A percentile compares a stretch with the other conserved stretches of the same genome.
Evolutionary conservation across 2,797 vertebrate genomes (phyloP).

Genomic region (Eupleurogrammus muticus): DNA sequence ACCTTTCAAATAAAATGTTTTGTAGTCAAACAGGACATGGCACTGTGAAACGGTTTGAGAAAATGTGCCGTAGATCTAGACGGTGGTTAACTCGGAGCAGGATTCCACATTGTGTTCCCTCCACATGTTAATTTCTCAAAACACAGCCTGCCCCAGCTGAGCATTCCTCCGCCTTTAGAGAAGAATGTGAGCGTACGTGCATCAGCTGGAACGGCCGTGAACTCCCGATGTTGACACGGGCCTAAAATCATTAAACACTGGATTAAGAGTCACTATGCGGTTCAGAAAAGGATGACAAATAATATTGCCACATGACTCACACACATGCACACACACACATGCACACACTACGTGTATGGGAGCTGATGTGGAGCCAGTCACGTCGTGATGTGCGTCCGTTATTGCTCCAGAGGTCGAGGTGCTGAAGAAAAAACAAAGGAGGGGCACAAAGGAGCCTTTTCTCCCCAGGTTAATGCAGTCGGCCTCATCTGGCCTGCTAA

Average conservation of each 20-base stretch:
- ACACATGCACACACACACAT: not conserved
- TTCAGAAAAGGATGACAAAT: constrained; percentile 27
- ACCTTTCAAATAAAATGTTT: not conserved
- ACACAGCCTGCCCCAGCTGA: not conserved
- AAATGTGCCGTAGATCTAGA: not conserved
- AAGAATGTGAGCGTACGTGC: constrained; percentile 31
- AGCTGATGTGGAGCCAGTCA: constrained; percentile 19
- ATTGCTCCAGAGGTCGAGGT: constrained; percentile 28
- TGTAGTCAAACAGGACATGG: not conserved
- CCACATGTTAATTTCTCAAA: constrained; percentile 8
- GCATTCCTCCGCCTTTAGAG: constrained; percentile 37
- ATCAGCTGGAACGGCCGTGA: constrained; percentile 31
- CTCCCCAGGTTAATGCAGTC: constrained; percentile 49
- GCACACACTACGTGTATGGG: not conserved
- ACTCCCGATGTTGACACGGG: constrained; percentile 59
- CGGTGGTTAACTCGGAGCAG: not conserved
- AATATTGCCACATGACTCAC: constrained; percentile 43
- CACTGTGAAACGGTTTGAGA: not conserved
- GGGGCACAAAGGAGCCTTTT: constrained; percentile 52
- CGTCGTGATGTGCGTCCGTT: constrained; percentile 31
- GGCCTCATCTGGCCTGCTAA: constrained; percentile 33
- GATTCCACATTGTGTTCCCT: not conserved
- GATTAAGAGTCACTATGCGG: constrained; percentile 42
- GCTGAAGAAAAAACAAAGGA: constrained; percentile 49
- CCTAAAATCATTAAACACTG: constrained; percentile 59